Evolutionary conservation across 2,888 invertebrate genomes (phyloP), one percentile per base, ranked within the genome.

Genomic region (Tipula vernalis): DNA sequence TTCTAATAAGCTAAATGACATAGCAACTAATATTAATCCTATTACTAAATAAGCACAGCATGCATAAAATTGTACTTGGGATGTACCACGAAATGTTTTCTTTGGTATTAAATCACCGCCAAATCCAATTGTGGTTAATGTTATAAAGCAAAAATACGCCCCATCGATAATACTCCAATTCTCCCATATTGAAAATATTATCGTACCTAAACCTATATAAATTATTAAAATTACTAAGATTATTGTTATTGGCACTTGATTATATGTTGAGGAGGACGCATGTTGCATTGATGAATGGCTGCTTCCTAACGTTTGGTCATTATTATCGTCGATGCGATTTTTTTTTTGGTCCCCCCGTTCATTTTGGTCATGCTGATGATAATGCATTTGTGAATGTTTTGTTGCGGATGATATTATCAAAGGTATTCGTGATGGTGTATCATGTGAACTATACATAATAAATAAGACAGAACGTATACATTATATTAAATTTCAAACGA

Each of bases 81-180:
- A 91, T 0, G 91, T 92, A n/a, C 89, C 89, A 87, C 92, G 91
- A 86, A 92, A 91, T 86, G 91, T 92, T 42, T 90, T 89, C 57
- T 90, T 89, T 0, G 96, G 96, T 87, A 95, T 93, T 88, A 95
- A 94, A 90, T 96, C 96, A 5, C 96, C 96, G 4, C 96, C 96
- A 88, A 96, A 95, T 51, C 96, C 96, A 87, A 97, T 96, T 3
- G 97, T 97, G 0, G 96, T 95, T 88, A 97, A 92, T 2, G 96
- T 96, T 88, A 96, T 95, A 91, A 97, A 97, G 90, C 96, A 96
- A 91, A 96, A 96, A 91, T 96, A 97, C 3, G 95, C 95, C 6
- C 96, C 96, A 90, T 97, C 96, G 84, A 96, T 93, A 90, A 96
- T 95, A 87, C 94, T 94, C 96, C 96, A 96, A 89, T 95, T 95